Evolutionary conservation across 2,888 invertebrate genomes (phyloP), one percentile per base, ranked within the genome.

Genomic region (Choreutis nemorana): DNA sequence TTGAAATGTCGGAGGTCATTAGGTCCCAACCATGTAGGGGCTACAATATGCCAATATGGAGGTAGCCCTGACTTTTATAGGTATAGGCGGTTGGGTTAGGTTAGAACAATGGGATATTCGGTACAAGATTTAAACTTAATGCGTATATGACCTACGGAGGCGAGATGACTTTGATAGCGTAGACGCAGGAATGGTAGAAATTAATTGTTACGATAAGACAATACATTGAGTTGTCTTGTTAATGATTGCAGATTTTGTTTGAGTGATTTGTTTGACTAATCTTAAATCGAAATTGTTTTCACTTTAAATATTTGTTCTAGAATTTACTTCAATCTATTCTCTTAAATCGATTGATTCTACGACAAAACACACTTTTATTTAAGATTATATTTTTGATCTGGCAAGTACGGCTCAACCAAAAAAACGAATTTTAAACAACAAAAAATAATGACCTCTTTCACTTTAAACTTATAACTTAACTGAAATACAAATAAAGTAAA

Each of bases 1-100:
- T 72, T 73, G 68, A 77, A 78, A 78, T 72, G 78, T 78, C 77
- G 64, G 66, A 77, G 78, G 78, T 77, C 78, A 77, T 73, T 73
- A 77, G 78, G 77, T 75, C 62, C 70, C 44, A 42, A 47, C 77
- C 72, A 64, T 72, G 63, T 75, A 75, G 42, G 75, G 78, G 47
- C 54, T 44, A 60, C 72, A 78, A 78, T 78, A 77, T 72, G 77
- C 78, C 77, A 77, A 73, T 78, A 78, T 75, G 77, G 77, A 57
- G 63, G 62, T 56, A 56, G 55, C 66, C 68, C 67, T 71, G 75
- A 67, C 71, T 73, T 62, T 62, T 60, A 55, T 55, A n/a, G n/a
- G n/a, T n/a, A n/a, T n/a, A n/a, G n/a, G n/a, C n/a, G n/a, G n/a
- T n/a, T n/a, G n/a, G n/a, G n/a, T n/a, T n/a, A n/a, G n/a, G n/a